Base-by-base conservation (phyloP, 2,113 vertebrate genomes). In the Orientallactaga bullata region DNA sequence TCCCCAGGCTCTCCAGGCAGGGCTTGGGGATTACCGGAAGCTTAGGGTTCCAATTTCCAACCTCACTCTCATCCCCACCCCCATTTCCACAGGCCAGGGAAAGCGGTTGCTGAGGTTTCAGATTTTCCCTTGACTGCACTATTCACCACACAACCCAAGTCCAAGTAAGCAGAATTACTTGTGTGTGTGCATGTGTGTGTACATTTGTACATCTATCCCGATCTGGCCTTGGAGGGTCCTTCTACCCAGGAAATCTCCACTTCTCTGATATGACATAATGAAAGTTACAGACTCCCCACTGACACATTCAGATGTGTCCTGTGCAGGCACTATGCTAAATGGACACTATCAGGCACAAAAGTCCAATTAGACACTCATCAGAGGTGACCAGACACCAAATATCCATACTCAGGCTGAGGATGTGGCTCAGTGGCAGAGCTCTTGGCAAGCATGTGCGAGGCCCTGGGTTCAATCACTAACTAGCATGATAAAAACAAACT, bases 91-190 rank as follows among this genome's bases (percentile, higher is more conserved):
- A 94, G 79, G 30, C 81, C 68, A 65, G 21, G 72, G 30, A 80
- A 47, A 83, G 89, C 58, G 32, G 60, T 39, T 84, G n/a, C 80
- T 87, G 88, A 87, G 88, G 66, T 85, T 94, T 95, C 81, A 69
- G 60, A 87, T 81, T 76, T 76, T 66, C 86, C 39, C 42, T 18
- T 76, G 76, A 28, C 84, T 13, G 0, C 80, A 95, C 30, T 32
- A 18, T 73, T 51, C 78, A 90, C 73, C 26, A 11, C 55, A 94
- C 68, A 91, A 16, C 86, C 89, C 88, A 95, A 86, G 93, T 77
- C 73, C 73, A 93, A 96, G 95, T 16, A 94, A 28, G 77, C 74
- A 94, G 93, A 89, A 93, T 26, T 79, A 68, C 84, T 93, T 72
- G 20, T 88, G 39, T 80, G 77, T 66, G 51, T 60, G 72, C 21